These are phyloP conservation scores for Gasterosteus nipponicus DNA, from an alignment of 2,113 vertebrate genomes.

Conservation along the genomic window DNA sequence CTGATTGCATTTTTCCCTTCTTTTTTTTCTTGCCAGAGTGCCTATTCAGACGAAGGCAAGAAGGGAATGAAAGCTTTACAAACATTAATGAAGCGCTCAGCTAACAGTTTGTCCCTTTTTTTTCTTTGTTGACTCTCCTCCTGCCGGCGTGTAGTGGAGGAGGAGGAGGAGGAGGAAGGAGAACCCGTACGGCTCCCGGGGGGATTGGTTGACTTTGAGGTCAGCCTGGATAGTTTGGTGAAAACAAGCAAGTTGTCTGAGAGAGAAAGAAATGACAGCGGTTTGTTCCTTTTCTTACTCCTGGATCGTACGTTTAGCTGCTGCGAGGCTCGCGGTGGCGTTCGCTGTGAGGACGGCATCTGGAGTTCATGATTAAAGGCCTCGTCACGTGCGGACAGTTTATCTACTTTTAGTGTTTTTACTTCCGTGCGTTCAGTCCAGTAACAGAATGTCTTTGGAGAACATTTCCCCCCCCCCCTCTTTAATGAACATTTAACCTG, in stretches of 20 bases:
- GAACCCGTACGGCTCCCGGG: slow-evolving; percentile 78
- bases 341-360: no score
- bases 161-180: slow-evolving; percentile 87
- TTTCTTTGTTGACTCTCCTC: slow-evolving; percentile 44
- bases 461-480: no score
- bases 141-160: slow-evolving; percentile 87
- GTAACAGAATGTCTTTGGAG: no score
- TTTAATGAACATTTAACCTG: no score
- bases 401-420: no score
- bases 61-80: slow-evolving; percentile 69
- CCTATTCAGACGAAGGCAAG: slow-evolving; percentile 71
- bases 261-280: slow-evolving; percentile 16
- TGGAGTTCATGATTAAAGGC: no score
- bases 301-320: neutral
- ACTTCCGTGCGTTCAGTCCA: no score
- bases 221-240: slow-evolving; percentile 56
- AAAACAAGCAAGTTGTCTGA: slow-evolving; percentile 44
- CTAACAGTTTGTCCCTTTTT: slow-evolving; percentile 57
- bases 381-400: no score
- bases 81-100: slow-evolving; percentile 73
- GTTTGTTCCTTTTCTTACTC: neutral
- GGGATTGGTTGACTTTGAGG: slow-evolving; percentile 68
- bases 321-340: no score
- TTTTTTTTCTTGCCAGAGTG: slow-evolving; percentile 57
- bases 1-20: slow-evolving; percentile 72